Conservation (phyloP, 2,888 invertebrate genomes). For the Hyles lineata region DNA sequence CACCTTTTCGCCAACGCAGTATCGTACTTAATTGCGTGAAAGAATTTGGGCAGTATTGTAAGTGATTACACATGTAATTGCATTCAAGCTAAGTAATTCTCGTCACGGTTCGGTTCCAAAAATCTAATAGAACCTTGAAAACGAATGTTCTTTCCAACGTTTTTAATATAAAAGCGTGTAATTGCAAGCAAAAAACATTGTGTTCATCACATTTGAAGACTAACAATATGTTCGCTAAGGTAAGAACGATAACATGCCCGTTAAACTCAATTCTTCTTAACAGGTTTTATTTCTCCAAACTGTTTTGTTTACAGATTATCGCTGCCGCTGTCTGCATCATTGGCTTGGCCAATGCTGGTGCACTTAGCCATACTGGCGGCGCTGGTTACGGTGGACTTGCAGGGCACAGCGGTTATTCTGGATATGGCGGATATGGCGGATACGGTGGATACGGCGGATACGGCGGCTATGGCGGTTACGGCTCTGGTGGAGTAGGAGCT, state of each 20-base stretch:
- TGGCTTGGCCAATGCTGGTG: constrained; percentile 58
- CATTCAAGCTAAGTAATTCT: constrained; percentile 58
- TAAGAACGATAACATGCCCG: constrained; percentile 46
- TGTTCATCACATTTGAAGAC: constrained; percentile 60
- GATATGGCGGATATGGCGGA: constrained; percentile 35
- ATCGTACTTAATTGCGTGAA: constrained; percentile 39
- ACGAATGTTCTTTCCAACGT: constrained; percentile 60
- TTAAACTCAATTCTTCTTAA: constrained; percentile 27
- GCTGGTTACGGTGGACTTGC: constrained; percentile 37
- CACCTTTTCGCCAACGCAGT: constrained; percentile 8
- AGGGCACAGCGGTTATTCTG: constrained; percentile 35
- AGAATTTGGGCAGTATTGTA: constrained; percentile 36
- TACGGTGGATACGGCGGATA: constrained; percentile 38
- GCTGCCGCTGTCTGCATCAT: constrained; percentile 57
- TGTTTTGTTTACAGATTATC: constrained; percentile 48
- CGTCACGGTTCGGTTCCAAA: constrained; percentile 69
- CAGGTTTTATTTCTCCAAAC: neutral
- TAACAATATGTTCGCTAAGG: constrained; percentile 69
- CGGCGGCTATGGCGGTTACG: constrained; percentile 34
- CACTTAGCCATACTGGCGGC: constrained; percentile 36
- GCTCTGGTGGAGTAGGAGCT: constrained; percentile 35
- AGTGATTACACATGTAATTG: constrained; percentile 46
- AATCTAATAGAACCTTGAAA: constrained; percentile 65
- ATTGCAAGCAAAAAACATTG: constrained; percentile 63
- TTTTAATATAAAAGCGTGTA: constrained; percentile 67